phyloP scores from a whole-genome alignment of 2,797 vertebrate species.

The Sebastiscus albofasciatus region DNA sequence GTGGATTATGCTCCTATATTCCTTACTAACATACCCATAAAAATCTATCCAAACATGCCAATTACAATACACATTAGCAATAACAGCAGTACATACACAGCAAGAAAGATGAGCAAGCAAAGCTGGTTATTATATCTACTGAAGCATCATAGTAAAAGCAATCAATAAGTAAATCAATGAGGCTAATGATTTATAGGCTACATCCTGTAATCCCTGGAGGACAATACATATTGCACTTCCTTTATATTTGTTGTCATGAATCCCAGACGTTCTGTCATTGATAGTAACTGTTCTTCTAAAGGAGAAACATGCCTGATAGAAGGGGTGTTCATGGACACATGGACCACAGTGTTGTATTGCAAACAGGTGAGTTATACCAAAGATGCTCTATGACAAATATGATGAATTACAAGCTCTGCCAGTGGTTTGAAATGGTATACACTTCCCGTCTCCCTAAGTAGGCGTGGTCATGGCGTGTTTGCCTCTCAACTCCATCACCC shows the following conservation, averaged over 20 bases:
- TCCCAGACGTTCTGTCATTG: background rate
- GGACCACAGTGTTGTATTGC: background rate
- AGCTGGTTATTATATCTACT: conserved; percentile 5
- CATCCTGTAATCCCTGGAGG: conserved; percentile 1
- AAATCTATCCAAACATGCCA: background rate
- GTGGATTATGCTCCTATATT: background rate
- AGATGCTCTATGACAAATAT: too few relatives aligned
- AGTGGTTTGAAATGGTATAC: too few relatives aligned
- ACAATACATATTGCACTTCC: conserved; percentile 3
- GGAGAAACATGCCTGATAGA: background rate
- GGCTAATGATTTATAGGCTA: background rate
- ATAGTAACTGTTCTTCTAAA: background rate
- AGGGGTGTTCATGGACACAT: background rate
- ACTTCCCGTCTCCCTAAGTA: too few relatives aligned
- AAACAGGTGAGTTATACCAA: background rate
- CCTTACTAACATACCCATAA: background rate
- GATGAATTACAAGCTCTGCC: too few relatives aligned
- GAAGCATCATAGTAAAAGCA: conserved; percentile 17
- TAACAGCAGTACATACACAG: conserved; percentile 18
- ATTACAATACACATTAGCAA: conserved; percentile 9
- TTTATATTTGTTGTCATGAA: conserved; percentile 7
- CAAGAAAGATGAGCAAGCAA: background rate
- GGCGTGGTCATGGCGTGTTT: too few relatives aligned
- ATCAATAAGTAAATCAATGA: conserved; percentile 46
- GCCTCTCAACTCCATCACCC: too few relatives aligned